Base-by-base conservation (phyloP, 2,113 vertebrate species). In the Coreoperca whiteheadi region DNA sequence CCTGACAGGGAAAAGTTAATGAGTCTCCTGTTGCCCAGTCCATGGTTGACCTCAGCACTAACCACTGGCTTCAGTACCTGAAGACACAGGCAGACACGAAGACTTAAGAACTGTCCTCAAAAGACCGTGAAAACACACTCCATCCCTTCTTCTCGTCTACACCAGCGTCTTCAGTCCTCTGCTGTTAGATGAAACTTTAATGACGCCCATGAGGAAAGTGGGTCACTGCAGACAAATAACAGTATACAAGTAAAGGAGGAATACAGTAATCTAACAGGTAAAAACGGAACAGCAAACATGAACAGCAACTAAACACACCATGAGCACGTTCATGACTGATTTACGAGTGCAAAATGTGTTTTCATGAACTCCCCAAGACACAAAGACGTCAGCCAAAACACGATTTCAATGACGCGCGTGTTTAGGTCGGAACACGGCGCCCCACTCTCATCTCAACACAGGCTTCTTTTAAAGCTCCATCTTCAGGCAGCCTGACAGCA, bases 1-100 rank as follows among this genome's bases (percentile, higher is more conserved):
- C 98, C 97, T 93, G 98, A 99, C 81, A 99, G 89, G 11, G 97
- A 97, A 91, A 99, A 99, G 91, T 97, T 99, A 93, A 99, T 98
- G 82, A 99, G 94, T 28, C 98, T 97, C 75, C 98, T 96, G 89
- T 93, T 98, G 88, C 97, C 97, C 88, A 96, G 95, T 59, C 94
- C 95, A 76, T 96, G 96, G 75, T 92, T 92, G 50, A 95, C 96
- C 70, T 99, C 97, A 75, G 97, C 96, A 86, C 92, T 96, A 67
- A 96, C 96, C 90, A 97, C 95, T 30, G 95, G 97, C 95, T 99
- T 99, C 91, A 97, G 95, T 67, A 97, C 94, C 98, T 99, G 93
- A 28, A 87, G 74, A 67, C 81, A 95, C 66, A 93, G 77, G 88
- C 67, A 89, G 18, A 67, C 20, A 81, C 1, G 20, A 59, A 20